Evolutionary conservation across 2,888 invertebrate genomes (phyloP), one percentile per base, ranked within the genome.

Genomic region (Merodon equestris): DNA sequence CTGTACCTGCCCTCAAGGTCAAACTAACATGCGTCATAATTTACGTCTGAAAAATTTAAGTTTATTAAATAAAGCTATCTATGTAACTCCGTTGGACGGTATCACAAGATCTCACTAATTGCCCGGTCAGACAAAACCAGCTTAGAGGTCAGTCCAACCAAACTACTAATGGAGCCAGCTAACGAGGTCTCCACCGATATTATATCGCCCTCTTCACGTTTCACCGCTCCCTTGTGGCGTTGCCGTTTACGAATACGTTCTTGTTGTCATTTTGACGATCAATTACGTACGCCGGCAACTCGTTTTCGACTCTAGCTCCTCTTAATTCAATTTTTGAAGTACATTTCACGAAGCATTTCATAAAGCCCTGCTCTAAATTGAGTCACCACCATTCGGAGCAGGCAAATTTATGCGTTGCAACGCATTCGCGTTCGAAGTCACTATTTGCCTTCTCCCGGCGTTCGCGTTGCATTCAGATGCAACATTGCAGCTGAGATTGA

Each of bases 301-400:
- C 7, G 7, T 27, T 27, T 27, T 4, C 27, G 51, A 19, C 10
- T 44, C 10, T 9, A 40, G 17, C 14, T 58, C 56, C 45, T 38
- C 48, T 61, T 61, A 45, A 68, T 61, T 74, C 56, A 74, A 61
- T 67, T 60, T 42, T 74, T 68, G 54, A 74, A 63, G 38, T 57
- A 56, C 45, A 56, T 74, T 56, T 57, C 48, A 56, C 10, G 44
- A 45, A 60, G 60, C 18, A 12, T 47, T 15, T 27, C 27, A 27
- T 7, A 27, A 27, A 7, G 27, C 27, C 27, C 27, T 27, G 3
- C 2, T 27, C 47, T 70, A 50, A 75, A 70, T 57, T 75, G 34
- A 70, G 74, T 74, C 74, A 74, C 50, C 68, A 51, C 15, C 61
- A 40, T 34, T 44, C 44, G 51, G 63, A 58, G 60, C 42, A 27